phyloP scores from a whole-genome alignment of 1,140 invertebrate species.

The Drosophila fuyamai region DNA sequence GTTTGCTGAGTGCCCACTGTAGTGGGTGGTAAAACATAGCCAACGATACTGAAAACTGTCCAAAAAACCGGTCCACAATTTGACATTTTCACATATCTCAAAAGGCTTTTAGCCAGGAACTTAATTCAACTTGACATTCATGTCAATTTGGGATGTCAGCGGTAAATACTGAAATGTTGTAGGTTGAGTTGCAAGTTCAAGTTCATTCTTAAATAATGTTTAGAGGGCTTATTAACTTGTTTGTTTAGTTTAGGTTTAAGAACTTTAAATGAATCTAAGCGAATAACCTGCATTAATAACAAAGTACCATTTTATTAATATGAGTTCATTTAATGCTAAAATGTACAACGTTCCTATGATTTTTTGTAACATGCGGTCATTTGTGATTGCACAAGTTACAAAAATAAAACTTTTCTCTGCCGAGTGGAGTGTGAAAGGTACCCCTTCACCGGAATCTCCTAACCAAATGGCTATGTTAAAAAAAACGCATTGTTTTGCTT shows the following conservation, averaged over 20 bases:
- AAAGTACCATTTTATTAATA: too few relatives aligned
- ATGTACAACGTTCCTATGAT: too few relatives aligned
- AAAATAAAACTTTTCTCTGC: background rate
- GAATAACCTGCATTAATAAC: too few relatives aligned
- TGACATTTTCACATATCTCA: conserved; percentile 29
- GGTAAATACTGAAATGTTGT: conserved; percentile 9
- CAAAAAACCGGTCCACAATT: conserved; percentile 12
- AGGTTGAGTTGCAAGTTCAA: conserved; percentile 4
- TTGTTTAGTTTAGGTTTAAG: too few relatives aligned
- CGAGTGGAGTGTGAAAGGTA: background rate
- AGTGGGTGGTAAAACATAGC: background rate
- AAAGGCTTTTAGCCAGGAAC: conserved; percentile 32
- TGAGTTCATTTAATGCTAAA: too few relatives aligned
- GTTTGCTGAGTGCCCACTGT: background rate
- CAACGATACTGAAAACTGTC: background rate
- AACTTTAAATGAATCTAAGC: background rate
- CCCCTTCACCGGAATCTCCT: background rate
- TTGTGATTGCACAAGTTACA: background rate
- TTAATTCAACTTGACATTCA: conserved; percentile 21
- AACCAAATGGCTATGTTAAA: background rate
- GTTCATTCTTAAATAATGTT: background rate
- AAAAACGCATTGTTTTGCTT: conserved; percentile 30
- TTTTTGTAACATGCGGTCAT: background rate
- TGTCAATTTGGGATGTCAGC: conserved; percentile 23
- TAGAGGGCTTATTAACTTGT: background rate